These are phyloP conservation scores for Eumeta japonica DNA, from an alignment of 1,140 invertebrate genomes.

Conservation along the genomic window DNA sequence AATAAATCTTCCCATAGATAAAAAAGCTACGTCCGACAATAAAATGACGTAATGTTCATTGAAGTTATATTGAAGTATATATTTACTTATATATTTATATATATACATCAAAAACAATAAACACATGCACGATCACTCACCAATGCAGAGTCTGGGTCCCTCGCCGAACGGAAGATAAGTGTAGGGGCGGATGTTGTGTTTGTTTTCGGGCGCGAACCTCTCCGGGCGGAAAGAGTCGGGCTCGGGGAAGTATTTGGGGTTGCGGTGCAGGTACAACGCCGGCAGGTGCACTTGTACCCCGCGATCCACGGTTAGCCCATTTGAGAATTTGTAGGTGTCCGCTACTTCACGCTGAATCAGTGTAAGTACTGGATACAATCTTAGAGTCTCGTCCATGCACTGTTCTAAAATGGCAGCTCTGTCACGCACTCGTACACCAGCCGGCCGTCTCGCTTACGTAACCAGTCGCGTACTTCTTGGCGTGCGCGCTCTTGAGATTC, in stretches of 20 bases:
- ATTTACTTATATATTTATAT: too few species aligned
- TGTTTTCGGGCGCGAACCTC: slow-evolving; percentile 61
- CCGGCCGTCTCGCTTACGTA: slow-evolving; percentile 30
- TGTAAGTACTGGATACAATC: slow-evolving; percentile 22
- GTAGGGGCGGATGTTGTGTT: slow-evolving; percentile 38
- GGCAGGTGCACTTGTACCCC: slow-evolving; percentile 36
- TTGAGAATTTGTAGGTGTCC: background rate
- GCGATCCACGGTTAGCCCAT: background rate
- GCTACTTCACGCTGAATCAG: slow-evolving; percentile 22
- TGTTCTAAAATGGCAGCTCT: slow-evolving; percentile 52
- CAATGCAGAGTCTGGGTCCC: slow-evolving; percentile 60
- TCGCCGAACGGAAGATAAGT: slow-evolving; percentile 59
- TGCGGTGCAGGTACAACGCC: slow-evolving; percentile 38
- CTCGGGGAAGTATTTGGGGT: slow-evolving; percentile 58
- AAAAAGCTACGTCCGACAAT: too few species aligned
- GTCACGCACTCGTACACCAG: slow-evolving; percentile 49
- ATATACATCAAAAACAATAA: too few species aligned
- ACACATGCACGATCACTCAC: too few species aligned
- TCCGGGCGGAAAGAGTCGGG: slow-evolving; percentile 68
- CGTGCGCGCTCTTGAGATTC: slow-evolving; percentile 32
- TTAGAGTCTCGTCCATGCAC: slow-evolving; percentile 26
- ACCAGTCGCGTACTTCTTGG: slow-evolving; percentile 25
- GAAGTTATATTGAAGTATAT: too few species aligned
- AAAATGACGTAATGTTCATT: too few species aligned
- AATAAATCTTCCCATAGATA: too few species aligned